Percentiles rank a stretch among this genome's conserved stretches.
These are phyloP conservation scores for Thryonomys swinderianus DNA, from an alignment of 2,113 vertebrate species.

Conservation along the genomic window DNA sequence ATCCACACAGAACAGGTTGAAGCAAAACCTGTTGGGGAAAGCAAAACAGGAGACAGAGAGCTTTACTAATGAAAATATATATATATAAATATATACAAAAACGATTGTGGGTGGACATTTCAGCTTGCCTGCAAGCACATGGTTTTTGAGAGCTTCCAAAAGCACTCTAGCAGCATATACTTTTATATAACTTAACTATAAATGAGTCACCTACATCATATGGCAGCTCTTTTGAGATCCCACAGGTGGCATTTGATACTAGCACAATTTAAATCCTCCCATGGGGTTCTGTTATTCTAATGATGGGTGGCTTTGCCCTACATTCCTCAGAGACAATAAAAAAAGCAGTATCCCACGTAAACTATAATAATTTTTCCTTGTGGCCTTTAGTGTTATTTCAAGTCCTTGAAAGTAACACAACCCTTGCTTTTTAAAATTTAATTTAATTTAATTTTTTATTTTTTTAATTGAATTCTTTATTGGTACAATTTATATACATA, in stretches of 20 bases:
- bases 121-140: not conserved
- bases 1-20: not conserved
- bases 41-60: too few species aligned
- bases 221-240: not conserved
- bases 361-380: not conserved
- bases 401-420: not conserved
- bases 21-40: not conserved
- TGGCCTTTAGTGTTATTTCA: not conserved
- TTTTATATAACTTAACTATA: constrained; percentile 22
- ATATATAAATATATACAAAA: not conserved
- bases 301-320: not conserved
- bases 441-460: too few species aligned
- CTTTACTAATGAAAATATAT: not conserved
- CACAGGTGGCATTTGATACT: not conserved
- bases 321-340: constrained; percentile 1
- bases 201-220: constrained; percentile 32
- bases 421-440: not conserved
- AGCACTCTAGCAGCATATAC: not conserved
- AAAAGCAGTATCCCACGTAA: not conserved
- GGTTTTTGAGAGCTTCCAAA: not conserved
- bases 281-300: not conserved
- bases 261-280: not conserved
- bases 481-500: too few species aligned
- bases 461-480: too few species aligned
- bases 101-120: not conserved